Percentiles rank a stretch among this genome's conserved stretches.
Conservation (phyloP, 2,113 vertebrate species). For the Bolborhynchus lineola region DNA sequence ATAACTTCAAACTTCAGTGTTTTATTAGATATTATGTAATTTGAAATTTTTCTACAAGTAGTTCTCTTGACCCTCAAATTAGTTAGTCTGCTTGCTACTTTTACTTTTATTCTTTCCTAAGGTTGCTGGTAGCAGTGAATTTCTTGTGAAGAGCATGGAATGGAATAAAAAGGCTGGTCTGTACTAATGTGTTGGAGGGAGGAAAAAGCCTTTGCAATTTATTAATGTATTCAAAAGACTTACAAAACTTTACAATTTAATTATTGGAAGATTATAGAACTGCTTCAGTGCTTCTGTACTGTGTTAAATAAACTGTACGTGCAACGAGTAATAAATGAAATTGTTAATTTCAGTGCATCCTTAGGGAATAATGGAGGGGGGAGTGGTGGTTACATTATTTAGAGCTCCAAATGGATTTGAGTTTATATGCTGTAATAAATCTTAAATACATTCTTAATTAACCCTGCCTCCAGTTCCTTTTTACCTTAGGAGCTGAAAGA, state of each 20-base stretch:
- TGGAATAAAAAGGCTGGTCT: slow-evolving; percentile 6
- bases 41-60: not conserved
- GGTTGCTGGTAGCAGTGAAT: not conserved
- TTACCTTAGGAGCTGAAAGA: not conserved
- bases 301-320: slow-evolving; percentile 51
- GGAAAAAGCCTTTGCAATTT: slow-evolving; percentile 32
- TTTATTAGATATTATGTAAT: not conserved
- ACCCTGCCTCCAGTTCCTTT: slow-evolving; percentile 22
- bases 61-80: not conserved
- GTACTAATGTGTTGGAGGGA: not conserved
- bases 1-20: not conserved
- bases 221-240: slow-evolving; percentile 58
- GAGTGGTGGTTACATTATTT: slow-evolving; percentile 5
- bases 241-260: slow-evolving; percentile 69
- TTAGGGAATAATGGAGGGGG: not conserved
- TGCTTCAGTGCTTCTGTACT: slow-evolving; percentile 50
- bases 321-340: slow-evolving; percentile 57
- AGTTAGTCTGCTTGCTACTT: slow-evolving; percentile 13
- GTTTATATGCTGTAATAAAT: slow-evolving; percentile 63
- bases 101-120: slow-evolving; percentile 35
- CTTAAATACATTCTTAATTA: slow-evolving; percentile 54
- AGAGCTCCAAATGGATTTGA: slow-evolving; percentile 54
- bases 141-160: slow-evolving; percentile 6
- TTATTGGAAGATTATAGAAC: slow-evolving; percentile 66
- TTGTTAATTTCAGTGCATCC: slow-evolving; percentile 55